Evolutionary conservation across 1,140 invertebrate genomes (phyloP).

Genomic region (Heliconius eleuchia): DNA sequence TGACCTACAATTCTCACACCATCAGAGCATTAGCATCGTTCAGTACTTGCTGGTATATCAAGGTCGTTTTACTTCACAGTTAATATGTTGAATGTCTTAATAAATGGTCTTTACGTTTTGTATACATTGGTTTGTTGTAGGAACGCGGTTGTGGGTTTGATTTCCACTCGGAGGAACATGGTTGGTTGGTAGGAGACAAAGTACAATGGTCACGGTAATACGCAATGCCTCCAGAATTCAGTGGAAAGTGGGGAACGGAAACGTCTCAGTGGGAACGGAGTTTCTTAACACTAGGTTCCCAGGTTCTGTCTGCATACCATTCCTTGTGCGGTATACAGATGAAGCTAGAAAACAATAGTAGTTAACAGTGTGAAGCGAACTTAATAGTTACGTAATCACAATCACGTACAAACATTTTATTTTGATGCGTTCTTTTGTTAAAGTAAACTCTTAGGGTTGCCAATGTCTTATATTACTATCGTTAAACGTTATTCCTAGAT

Average conservation of each 20-base stretch:
- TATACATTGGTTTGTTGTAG: background rate
- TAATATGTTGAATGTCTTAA: background rate
- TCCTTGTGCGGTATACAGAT: too few species aligned
- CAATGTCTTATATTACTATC: background rate
- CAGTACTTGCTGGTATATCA: constrained; percentile 3
- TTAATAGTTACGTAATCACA: constrained; percentile 43
- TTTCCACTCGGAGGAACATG: too few species aligned
- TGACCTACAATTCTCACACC: constrained; percentile 1
- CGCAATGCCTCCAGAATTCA: too few species aligned
- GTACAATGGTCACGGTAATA: too few species aligned
- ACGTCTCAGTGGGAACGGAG: too few species aligned
- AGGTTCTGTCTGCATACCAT: too few species aligned
- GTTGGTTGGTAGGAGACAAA: too few species aligned
- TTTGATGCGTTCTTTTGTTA: constrained; percentile 41
- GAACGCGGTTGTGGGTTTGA: too few species aligned
- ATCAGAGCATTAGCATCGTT: constrained; percentile 3
- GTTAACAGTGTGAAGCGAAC: background rate
- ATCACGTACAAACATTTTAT: constrained; percentile 42
- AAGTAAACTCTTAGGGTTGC: constrained; percentile 32
- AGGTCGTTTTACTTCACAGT: background rate
- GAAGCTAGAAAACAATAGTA: too few species aligned
- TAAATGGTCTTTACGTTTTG: background rate
- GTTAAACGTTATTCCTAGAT: background rate
- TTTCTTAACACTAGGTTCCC: too few species aligned
- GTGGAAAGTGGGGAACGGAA: too few species aligned